phyloP scores from a whole-genome alignment of 2,797 vertebrate species.

The Heteromormyrus szaboi region DNA sequence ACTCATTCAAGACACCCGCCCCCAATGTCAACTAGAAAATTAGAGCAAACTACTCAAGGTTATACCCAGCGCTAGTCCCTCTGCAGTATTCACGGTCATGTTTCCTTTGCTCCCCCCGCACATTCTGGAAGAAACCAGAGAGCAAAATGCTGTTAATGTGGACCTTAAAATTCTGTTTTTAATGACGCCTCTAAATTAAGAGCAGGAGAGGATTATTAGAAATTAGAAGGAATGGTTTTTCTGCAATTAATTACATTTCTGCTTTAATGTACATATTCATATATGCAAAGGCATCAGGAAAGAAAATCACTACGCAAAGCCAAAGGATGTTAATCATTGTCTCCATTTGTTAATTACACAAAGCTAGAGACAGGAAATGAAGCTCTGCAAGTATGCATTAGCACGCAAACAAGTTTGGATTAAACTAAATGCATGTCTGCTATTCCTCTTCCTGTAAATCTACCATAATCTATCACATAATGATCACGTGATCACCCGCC shows the following conservation, averaged over 20 bases:
- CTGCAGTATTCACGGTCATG: neutral
- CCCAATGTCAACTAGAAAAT: neutral
- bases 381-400: neutral
- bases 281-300: neutral
- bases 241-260: neutral
- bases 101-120: neutral
- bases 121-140: neutral
- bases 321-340: neutral
- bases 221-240: neutral
- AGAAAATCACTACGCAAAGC: neutral
- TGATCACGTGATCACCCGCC: neutral
- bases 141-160: neutral
- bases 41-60: conserved; percentile 7
- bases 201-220: neutral
- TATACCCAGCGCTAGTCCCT: neutral
- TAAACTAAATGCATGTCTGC: neutral
- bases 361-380: neutral
- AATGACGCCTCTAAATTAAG: neutral
- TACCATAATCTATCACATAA: neutral
- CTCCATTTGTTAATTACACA: neutral
- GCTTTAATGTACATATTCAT: neutral
- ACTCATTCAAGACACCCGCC: neutral
- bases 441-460: neutral
- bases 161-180: neutral
- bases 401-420: neutral